Evolutionary conservation across 2,113 vertebrate genomes (phyloP).

Genomic region (Epinephelus lanceolatus): DNA sequence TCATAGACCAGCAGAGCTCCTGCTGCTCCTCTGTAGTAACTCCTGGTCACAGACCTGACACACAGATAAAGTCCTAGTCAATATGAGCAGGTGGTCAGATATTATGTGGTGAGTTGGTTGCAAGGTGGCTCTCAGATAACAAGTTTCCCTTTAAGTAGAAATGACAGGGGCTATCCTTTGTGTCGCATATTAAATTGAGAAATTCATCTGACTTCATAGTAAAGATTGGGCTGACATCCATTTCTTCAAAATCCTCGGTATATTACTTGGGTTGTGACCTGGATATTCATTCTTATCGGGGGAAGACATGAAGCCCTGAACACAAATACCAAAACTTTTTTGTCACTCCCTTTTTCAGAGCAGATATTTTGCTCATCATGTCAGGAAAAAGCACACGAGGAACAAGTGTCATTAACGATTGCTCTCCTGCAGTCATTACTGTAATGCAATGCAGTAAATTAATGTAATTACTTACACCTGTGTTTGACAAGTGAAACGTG

Average conservation of each 20-base stretch:
- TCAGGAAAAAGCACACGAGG: not conserved
- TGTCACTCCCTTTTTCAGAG: not conserved
- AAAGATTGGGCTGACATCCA: no score
- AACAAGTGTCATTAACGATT: not conserved
- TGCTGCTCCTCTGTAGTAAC: slow-evolving; percentile 95
- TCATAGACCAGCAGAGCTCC: slow-evolving; percentile 94
- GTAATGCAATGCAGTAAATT: no score
- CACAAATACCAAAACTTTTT: not conserved
- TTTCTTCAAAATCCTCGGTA: no score
- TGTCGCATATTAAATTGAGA: no score
- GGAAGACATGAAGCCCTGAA: no score
- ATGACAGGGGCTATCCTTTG: not conserved
- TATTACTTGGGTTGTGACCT: no score
- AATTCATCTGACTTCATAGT: no score
- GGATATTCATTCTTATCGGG: no score
- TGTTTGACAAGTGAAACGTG: no score
- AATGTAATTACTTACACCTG: not conserved
- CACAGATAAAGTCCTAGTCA: not conserved
- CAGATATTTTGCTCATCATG: not conserved
- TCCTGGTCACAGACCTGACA: slow-evolving; percentile 92
- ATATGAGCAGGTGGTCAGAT: not conserved
- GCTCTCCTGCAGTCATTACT: not conserved
- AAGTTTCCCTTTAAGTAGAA: not conserved
- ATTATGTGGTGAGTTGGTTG: no score
- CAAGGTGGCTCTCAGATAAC: no score